Evolutionary conservation across 2,113 vertebrate species (phyloP).

Genomic region (Oenanthe melanoleuca): DNA sequence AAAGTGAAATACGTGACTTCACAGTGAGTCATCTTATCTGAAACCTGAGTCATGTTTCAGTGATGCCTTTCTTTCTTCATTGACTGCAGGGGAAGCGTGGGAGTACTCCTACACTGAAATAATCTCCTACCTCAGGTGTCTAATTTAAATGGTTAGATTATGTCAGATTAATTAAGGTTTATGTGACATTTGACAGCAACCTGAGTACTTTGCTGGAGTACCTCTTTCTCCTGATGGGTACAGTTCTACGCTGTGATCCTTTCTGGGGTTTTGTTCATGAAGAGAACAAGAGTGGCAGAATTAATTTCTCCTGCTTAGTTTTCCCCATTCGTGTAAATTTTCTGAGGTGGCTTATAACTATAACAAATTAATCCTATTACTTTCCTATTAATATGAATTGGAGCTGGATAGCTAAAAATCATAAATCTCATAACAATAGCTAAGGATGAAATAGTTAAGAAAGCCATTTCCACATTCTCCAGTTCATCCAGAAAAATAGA

Average conservation of each 20-base stretch:
- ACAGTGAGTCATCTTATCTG: slow-evolving; percentile 24
- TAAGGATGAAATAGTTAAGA: neutral
- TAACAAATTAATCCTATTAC: neutral
- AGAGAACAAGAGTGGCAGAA: neutral
- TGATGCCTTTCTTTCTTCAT: slow-evolving; percentile 37
- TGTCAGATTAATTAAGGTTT: slow-evolving; percentile 42
- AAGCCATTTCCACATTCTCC: neutral
- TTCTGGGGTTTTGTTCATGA: neutral
- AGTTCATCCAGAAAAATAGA: slow-evolving; percentile 26
- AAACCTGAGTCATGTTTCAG: slow-evolving; percentile 54
- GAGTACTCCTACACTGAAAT: slow-evolving; percentile 20
- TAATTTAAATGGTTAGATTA: slow-evolving; percentile 21
- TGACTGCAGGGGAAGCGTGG: slow-evolving; percentile 44
- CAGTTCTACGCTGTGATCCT: neutral
- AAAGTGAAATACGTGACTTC: neutral
- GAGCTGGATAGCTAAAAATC: neutral
- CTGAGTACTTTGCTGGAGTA: neutral
- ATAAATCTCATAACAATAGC: neutral
- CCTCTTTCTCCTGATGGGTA: neutral
- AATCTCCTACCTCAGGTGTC: slow-evolving; percentile 29
- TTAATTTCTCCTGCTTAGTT: neutral
- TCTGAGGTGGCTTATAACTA: neutral
- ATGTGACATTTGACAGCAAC: slow-evolving; percentile 15
- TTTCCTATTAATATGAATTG: neutral
- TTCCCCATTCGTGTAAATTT: neutral